Evolutionary conservation across 2,797 vertebrate species (phyloP).

Genomic region (Chrosomus eos): DNA sequence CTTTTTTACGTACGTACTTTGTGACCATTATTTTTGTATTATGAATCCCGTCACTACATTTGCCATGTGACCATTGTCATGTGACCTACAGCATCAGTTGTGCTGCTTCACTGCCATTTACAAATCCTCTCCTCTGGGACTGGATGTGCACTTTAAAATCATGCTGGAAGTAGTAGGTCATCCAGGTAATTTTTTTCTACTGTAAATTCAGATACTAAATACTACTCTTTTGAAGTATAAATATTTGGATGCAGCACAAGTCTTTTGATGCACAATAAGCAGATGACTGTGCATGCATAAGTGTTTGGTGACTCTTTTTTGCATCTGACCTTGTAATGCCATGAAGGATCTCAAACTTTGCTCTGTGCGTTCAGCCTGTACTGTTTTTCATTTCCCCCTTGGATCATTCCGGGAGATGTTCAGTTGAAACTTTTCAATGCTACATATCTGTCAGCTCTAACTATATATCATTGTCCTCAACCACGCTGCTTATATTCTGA

Average conservation of each 20-base stretch:
- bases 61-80: background rate
- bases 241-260: background rate
- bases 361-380: background rate
- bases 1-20: background rate
- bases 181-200: background rate
- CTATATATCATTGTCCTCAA: background rate
- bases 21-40: background rate
- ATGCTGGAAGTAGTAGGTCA: background rate
- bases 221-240: background rate
- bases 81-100: background rate
- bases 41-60: background rate
- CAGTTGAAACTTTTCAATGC: background rate
- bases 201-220: background rate
- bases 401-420: background rate
- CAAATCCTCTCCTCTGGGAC: background rate
- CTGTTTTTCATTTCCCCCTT: background rate
- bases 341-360: background rate
- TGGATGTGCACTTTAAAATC: background rate
- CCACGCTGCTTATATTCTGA: background rate
- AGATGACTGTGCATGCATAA: background rate
- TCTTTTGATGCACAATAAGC: background rate
- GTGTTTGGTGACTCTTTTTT: background rate
- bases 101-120: background rate
- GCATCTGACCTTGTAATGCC: slow-evolving; percentile 1
- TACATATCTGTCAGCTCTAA: slow-evolving; percentile 12